Base-by-base conservation (phyloP, 2,888 invertebrate genomes). In the Boloria euphrosyne region DNA sequence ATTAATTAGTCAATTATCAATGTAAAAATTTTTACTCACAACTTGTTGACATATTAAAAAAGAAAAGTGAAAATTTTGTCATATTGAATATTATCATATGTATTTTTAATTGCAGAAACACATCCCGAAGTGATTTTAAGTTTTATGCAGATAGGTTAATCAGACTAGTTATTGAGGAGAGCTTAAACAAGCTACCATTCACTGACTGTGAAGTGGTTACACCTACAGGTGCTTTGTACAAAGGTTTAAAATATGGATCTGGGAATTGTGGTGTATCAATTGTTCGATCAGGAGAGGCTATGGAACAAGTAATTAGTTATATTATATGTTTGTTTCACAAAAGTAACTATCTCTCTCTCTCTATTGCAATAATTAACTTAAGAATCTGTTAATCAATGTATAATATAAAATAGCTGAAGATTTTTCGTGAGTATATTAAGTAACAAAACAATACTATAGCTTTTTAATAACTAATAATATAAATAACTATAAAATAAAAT, bases 251-350 rank as follows among this genome's bases (percentile, higher is more conserved):
- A 79, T 99, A 98, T 92, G 96, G 97, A 64, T 98, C 98, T 44
- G 99, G 99, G 22, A 99, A 99, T 87, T 99, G 99, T 86, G 99
- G 99, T 3, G 99, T 99, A 7, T 98, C 98, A 67, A 98, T 99
- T 79, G 98, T 99, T 53, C 93, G 97, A 65, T 97, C 97, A 38
- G 97, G 97, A 46, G 98, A 98, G 82, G 98, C 98, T n/a, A 98
- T 98, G 98, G 98, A 98, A 84, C 96, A 96, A 90, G 95, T 94
- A 57, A 16, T 43, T 18, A 57, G 10, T 38, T 16, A 57, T 16
- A 7, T 16, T 49, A 49, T 7, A 2, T 13, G 16, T 60, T 27
- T 7, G 13, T 27, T 14, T 31, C 43, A 17, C 18, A 27, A 2
- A 2, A 60, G 27, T 31, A 16, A 38, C 4, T 46, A 13, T 4